Percentiles rank a stretch among this genome's conserved stretches.
Evolutionary conservation across 2,797 vertebrate species (phyloP).

Genomic region (Poecilia velifera): DNA sequence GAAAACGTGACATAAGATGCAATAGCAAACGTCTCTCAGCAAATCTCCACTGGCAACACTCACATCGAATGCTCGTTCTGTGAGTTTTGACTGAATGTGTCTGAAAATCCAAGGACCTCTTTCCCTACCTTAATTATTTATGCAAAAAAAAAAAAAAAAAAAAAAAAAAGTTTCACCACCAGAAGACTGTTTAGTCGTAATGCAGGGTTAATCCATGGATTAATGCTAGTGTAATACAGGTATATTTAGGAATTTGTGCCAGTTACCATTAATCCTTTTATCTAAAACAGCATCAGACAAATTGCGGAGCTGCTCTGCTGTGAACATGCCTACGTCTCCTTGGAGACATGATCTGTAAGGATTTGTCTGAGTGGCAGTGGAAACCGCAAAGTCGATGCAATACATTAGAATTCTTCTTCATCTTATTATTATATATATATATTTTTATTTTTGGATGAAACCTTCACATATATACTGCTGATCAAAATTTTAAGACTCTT

Average conservation of each 20-base stretch:
- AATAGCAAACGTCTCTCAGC: neutral
- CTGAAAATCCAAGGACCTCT: neutral
- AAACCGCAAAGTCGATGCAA: constrained; percentile 7
- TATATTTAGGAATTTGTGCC: constrained; percentile 6
- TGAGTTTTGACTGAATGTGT: neutral
- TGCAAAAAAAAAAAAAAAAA: neutral
- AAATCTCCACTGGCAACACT: neutral
- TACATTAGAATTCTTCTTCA: constrained; percentile 5
- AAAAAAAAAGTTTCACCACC: neutral
- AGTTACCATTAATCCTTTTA: constrained; percentile 22
- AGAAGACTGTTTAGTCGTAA: neutral
- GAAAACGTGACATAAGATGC: neutral
- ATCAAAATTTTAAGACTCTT: too few species aligned
- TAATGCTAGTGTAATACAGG: neutral
- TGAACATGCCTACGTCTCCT: constrained; percentile 36
- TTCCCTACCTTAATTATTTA: neutral
- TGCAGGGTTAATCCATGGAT: neutral
- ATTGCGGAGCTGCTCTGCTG: constrained; percentile 10
- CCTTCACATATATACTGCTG: too few species aligned
- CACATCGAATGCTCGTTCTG: neutral
- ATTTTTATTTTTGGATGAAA: too few species aligned
- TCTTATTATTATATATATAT: neutral
- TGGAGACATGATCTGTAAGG: constrained; percentile 18
- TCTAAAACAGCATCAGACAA: constrained; percentile 24
- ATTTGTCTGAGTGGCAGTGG: constrained; percentile 39